These are phyloP conservation scores for Liparis tanakae DNA, from an alignment of 2,797 vertebrate genomes.

Conservation along the genomic window DNA sequence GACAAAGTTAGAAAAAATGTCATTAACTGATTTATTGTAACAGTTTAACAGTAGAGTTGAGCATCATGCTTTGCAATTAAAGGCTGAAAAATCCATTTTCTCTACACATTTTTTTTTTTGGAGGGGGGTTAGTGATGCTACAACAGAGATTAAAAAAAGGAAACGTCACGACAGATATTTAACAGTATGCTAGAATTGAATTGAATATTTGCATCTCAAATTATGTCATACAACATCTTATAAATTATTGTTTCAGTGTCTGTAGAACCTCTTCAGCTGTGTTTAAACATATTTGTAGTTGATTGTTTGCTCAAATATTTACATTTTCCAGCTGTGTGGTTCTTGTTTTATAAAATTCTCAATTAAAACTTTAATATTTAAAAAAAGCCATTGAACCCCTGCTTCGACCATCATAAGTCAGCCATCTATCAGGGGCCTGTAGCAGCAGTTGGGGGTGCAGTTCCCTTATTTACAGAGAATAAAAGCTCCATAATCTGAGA, in stretches of 20 bases:
- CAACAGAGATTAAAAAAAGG: not conserved
- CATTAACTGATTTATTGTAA: too few species aligned
- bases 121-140: too few species aligned
- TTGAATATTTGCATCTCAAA: not conserved
- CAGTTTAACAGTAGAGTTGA: not conserved
- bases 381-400: not conserved
- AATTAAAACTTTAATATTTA: not conserved
- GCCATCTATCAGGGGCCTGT: not conserved
- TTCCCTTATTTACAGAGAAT: not conserved
- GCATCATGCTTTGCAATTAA: not conserved
- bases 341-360: not conserved
- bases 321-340: not conserved
- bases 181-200: not conserved
- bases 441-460: too few species aligned
- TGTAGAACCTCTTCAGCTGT: not conserved
- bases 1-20: not conserved
- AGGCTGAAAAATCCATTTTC: too few species aligned
- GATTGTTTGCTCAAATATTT: not conserved
- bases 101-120: not conserved
- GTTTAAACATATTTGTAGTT: not conserved
- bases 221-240: not conserved
- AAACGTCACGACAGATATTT: not conserved
- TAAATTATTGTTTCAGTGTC: not conserved
- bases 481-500: rapidly evolving
- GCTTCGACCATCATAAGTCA: not conserved